These are phyloP conservation scores for Cydia strobilella DNA, from an alignment of 1,140 invertebrate species.

Conservation along the genomic window DNA sequence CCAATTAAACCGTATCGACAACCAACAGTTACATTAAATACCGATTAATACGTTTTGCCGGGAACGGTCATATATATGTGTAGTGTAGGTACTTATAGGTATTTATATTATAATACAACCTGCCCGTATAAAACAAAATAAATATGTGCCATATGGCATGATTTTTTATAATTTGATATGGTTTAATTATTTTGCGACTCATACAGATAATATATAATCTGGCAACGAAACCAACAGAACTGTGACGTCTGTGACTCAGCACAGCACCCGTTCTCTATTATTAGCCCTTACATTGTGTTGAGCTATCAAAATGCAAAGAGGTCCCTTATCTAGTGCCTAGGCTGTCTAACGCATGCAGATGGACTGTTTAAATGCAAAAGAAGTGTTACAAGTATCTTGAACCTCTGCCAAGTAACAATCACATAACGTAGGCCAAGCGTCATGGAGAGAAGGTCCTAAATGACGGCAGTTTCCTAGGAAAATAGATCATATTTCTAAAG, in stretches of 20 bases:
- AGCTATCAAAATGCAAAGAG: conserved; percentile 47
- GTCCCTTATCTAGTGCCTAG: conserved; percentile 8
- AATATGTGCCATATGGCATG: too few species aligned
- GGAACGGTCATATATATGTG: too few species aligned
- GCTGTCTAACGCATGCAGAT: conserved; percentile 18
- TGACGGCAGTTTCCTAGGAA: not conserved
- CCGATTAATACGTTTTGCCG: too few species aligned
- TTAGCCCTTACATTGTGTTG: conserved; percentile 37
- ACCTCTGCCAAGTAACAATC: conserved; percentile 58
- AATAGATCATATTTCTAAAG: not conserved
- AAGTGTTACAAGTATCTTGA: conserved; percentile 58
- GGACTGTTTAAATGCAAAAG: conserved; percentile 63
- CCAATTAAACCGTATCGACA: too few species aligned
- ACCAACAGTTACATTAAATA: too few species aligned
- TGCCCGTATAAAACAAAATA: too few species aligned
- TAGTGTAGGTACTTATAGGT: too few species aligned
- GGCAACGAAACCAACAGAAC: conserved; percentile 6
- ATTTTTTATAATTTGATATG: not conserved
- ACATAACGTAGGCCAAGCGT: conserved; percentile 41
- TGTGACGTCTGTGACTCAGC: not conserved
- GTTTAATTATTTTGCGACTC: not conserved
- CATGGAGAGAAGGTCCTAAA: not conserved
- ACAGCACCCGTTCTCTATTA: conserved; percentile 33
- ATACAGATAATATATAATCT: not conserved
- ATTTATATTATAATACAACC: too few species aligned